A percentile compares a stretch with the other conserved stretches of the same genome.
phyloP scores from a whole-genome alignment of 2,888 invertebrate genomes.

The Sialis fuliginosa region DNA sequence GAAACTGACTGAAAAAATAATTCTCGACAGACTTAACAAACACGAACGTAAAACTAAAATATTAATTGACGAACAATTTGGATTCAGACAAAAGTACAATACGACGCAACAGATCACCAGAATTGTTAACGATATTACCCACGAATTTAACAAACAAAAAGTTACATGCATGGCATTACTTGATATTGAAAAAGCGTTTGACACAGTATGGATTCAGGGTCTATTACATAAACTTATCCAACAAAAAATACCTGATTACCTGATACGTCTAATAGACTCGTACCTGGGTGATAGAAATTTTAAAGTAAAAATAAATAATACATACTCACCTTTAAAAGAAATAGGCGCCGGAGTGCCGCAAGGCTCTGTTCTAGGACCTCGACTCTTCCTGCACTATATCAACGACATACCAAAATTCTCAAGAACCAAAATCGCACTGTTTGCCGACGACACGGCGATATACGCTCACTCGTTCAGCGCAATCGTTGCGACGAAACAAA shows the following conservation, averaged over 20 bases:
- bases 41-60: no score
- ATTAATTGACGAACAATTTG: no score
- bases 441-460: not conserved
- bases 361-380: slow-evolving; percentile 10
- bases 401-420: not conserved
- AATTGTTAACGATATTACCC: no score
- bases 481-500: not conserved
- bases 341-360: slow-evolving; percentile 10
- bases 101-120: no score
- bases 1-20: no score
- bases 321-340: slow-evolving; percentile 2
- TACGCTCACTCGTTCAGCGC: not conserved
- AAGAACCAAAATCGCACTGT: not conserved
- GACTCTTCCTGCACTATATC: slow-evolving; percentile 7
- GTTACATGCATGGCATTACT: no score
- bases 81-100: no score
- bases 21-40: no score
- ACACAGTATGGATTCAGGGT: no score
- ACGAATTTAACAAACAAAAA: no score
- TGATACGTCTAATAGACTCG: not conserved
- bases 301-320: not conserved
- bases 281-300: not conserved
- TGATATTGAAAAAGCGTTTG: no score
- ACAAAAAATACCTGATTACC: no score
- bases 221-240: not conserved